phyloP scores from a whole-genome alignment of 37 sponge, comb jelly and placozoan species.

The Diacarnus erythraeanus region DNA sequence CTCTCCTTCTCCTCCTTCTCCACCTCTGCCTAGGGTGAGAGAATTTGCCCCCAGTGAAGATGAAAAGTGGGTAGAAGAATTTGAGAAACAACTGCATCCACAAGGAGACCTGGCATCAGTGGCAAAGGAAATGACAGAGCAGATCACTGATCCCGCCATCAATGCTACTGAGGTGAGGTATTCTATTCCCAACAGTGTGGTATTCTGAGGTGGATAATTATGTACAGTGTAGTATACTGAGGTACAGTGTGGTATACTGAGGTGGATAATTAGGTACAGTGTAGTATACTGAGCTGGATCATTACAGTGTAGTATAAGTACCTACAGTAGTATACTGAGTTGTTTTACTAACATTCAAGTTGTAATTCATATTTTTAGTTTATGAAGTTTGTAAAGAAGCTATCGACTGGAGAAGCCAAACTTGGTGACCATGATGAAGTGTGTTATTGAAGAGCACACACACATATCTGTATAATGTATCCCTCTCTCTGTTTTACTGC shows the following conservation, averaged over 20 bases:
- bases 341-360: no score
- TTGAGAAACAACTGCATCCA: conserved; percentile 9
- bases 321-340: no score
- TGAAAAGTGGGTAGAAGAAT: conserved; percentile 44
- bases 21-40: conserved; percentile 12
- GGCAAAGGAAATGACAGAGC: conserved; percentile 40
- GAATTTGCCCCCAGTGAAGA: conserved; percentile 40
- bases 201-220: neutral
- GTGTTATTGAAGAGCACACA: neutral
- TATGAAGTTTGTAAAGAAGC: conserved; percentile 68
- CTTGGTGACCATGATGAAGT: conserved; percentile 44
- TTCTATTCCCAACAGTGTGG: neutral
- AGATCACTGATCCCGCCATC: conserved; percentile 52
- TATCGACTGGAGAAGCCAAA: conserved; percentile 51
- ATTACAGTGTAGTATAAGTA: no score
- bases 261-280: no score
- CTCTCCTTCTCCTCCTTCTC: no score
- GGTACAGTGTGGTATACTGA: no score
- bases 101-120: conserved; percentile 15
- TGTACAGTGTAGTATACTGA: no score
- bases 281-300: no score
- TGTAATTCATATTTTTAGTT: conserved; percentile 36
- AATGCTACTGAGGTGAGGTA: conserved; percentile 45
- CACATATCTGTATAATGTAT: neutral
- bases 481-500: neutral